phyloP scores from a whole-genome alignment of 2,797 vertebrate species.

The Ctenopoma multispine region DNA sequence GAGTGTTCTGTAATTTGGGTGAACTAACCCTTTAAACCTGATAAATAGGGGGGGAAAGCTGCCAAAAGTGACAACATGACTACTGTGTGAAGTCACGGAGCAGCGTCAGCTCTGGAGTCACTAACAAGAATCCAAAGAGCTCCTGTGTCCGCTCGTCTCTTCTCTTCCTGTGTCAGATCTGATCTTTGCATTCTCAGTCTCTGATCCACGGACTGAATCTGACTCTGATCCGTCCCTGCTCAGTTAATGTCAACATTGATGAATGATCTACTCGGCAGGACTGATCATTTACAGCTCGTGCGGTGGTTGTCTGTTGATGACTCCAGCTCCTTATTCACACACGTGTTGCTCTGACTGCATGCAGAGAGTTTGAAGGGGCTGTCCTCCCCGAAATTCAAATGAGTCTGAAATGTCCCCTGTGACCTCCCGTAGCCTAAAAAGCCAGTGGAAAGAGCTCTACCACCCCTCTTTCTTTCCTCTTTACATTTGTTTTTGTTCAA shows the following conservation, averaged over 20 bases:
- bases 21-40: no score
- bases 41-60: no score
- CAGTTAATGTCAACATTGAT: no score
- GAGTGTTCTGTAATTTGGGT: no score
- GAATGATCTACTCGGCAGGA: no score
- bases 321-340: not conserved
- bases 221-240: no score
- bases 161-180: not conserved
- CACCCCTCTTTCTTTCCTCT: conserved; percentile 60
- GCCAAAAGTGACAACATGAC: no score
- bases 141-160: not conserved
- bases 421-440: conserved; percentile 58
- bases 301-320: not conserved
- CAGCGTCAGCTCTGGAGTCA: not conserved
- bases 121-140: not conserved
- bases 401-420: conserved; percentile 40
- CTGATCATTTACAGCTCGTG: no score
- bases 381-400: conserved; percentile 48
- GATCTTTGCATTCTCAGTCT: not conserved
- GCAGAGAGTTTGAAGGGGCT: conserved; percentile 21
- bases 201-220: not conserved
- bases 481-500: conserved; percentile 69
- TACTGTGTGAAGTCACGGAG: not conserved
- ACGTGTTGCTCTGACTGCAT: conserved; percentile 19
- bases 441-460: conserved; percentile 53